Evolutionary conservation across 1,140 invertebrate species (phyloP).

Genomic region (Papilio machaon): DNA sequence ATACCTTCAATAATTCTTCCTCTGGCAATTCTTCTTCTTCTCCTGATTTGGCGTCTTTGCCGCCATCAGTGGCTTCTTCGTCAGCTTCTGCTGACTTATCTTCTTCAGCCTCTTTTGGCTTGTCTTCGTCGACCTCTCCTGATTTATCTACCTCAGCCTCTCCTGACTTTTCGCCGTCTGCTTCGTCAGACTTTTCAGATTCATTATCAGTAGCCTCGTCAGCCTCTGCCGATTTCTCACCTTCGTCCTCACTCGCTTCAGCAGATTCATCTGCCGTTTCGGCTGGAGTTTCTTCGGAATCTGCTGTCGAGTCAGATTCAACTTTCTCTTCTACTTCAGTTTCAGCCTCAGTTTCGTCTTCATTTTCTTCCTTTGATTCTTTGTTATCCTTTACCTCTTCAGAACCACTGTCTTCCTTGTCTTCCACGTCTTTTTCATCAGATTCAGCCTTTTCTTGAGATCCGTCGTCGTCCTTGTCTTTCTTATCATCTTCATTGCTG

Average conservation of each 20-base stretch:
- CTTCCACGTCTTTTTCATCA: conserved; percentile 57
- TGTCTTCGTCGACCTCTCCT: conserved; percentile 48
- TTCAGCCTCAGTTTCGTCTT: conserved; percentile 58
- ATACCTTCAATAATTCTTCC: conserved; percentile 84
- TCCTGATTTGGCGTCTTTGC: conserved; percentile 40
- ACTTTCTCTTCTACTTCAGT: conserved; percentile 55
- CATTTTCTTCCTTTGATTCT: conserved; percentile 67
- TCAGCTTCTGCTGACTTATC: conserved; percentile 53
- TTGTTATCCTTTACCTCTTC: conserved; percentile 67
- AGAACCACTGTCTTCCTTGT: conserved; percentile 58
- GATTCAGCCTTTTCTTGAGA: conserved; percentile 77
- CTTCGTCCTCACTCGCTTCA: conserved; percentile 44
- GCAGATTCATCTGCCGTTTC: conserved; percentile 50
- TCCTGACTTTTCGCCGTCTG: conserved; percentile 43
- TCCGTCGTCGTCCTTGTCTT: conserved; percentile 69
- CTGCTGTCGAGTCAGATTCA: conserved; percentile 47
- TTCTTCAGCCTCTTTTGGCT: conserved; percentile 45
- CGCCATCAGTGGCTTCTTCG: conserved; percentile 38
- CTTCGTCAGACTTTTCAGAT: conserved; percentile 44
- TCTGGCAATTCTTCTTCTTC: conserved; percentile 80
- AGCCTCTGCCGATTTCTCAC: conserved; percentile 53
- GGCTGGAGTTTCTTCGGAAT: conserved; percentile 43
- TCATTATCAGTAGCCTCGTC: conserved; percentile 52
- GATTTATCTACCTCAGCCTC: conserved; percentile 47
- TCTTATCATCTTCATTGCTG: conserved; percentile 63